These are phyloP conservation scores for Halcyon badia DNA, from an alignment of 2,797 vertebrate genomes.

Conservation along the genomic window DNA sequence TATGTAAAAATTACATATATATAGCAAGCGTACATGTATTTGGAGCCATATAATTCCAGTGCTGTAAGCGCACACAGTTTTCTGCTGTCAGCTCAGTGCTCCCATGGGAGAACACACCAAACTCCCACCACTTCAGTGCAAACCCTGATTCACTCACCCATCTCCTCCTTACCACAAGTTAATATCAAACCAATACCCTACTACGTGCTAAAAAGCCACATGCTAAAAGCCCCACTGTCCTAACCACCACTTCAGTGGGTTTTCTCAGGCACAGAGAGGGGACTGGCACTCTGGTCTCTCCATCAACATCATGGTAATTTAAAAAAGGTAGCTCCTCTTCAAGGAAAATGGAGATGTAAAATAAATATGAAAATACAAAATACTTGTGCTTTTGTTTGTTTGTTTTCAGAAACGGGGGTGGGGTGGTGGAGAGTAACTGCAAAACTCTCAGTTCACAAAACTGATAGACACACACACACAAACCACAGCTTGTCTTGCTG, in stretches of 20 bases:
- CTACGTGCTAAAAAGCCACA: fast-evolving
- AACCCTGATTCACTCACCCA: neutral
- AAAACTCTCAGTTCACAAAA: neutral
- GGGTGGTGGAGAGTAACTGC: fast-evolving
- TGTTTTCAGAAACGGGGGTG: neutral
- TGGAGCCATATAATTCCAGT: neutral
- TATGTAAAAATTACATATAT: neutral
- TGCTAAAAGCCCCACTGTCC: neutral
- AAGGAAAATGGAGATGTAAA: neutral
- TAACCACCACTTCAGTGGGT: neutral
- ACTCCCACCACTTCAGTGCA: neutral
- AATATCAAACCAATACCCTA: neutral
- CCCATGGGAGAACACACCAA: neutral
- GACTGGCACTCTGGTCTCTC: neutral
- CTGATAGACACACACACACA: fast-evolving
- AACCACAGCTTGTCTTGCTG: neutral
- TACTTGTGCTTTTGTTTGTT: fast-evolving
- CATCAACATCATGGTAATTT: neutral
- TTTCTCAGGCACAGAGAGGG: neutral
- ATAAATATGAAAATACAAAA: neutral
- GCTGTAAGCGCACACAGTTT: neutral
- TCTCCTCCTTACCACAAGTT: neutral
- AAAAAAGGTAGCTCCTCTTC: neutral
- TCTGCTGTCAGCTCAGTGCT: neutral
- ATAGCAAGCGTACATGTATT: neutral